Evolutionary conservation across 2,888 invertebrate genomes (phyloP).

Genomic region (Stomorhina lunata): DNA sequence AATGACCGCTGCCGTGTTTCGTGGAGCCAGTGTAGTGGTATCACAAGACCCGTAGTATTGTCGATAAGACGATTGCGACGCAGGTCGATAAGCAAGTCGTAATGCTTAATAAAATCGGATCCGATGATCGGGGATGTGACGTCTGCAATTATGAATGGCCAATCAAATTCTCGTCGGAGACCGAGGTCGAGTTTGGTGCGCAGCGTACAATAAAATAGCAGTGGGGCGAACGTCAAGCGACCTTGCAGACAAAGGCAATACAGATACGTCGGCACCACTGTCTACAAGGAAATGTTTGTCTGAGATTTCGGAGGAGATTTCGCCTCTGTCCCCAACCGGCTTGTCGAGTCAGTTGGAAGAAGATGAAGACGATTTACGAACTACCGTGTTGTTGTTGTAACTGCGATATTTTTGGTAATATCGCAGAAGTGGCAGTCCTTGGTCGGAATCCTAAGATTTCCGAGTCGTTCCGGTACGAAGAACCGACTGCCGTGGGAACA

Average conservation of each 20-base stretch:
- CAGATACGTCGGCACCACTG: conserved; percentile 13
- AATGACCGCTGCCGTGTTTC: background rate
- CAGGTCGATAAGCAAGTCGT: background rate
- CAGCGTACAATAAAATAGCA: background rate
- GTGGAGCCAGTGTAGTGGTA: background rate
- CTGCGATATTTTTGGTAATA: too few species aligned
- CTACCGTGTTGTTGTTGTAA: too few species aligned
- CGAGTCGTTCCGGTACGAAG: too few species aligned
- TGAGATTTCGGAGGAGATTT: background rate
- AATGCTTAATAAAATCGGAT: conserved; percentile 1
- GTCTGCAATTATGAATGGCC: background rate
- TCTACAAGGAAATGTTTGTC: conserved; percentile 8
- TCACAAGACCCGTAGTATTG: background rate
- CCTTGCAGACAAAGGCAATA: background rate
- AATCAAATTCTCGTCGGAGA: background rate
- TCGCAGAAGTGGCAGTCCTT: too few species aligned
- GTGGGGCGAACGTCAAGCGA: background rate
- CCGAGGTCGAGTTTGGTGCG: background rate
- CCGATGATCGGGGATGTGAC: background rate
- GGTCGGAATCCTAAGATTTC: too few species aligned
- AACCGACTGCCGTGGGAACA: too few species aligned
- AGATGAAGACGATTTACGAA: background rate
- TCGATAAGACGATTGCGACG: background rate
- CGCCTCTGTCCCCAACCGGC: background rate
- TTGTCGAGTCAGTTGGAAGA: background rate